Evolutionary conservation across 2,888 invertebrate species (phyloP).

Genomic region (Buathra laborator): DNA sequence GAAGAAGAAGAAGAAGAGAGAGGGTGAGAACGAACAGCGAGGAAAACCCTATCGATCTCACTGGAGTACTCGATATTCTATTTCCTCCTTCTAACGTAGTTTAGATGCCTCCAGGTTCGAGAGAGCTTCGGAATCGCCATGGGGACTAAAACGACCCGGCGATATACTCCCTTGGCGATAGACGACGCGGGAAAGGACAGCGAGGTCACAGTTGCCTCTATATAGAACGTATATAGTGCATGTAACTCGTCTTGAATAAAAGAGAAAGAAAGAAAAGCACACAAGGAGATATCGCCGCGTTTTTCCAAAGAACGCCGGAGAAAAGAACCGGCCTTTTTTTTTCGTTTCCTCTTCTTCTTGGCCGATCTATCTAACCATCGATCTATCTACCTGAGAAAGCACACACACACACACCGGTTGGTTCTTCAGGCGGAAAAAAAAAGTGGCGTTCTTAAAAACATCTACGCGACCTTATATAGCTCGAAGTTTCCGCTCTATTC

Average conservation of each 20-base stretch:
- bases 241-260: slow-evolving; percentile 30
- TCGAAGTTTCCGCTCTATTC: not conserved
- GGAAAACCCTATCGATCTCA: slow-evolving; percentile 60
- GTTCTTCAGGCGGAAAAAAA: not conserved
- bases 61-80: slow-evolving; percentile 70
- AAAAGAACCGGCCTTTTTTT: slow-evolving; percentile 26
- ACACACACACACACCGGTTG: not conserved
- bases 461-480: not conserved
- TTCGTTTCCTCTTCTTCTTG: not conserved
- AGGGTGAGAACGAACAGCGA: slow-evolving; percentile 34
- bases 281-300: slow-evolving; percentile 12
- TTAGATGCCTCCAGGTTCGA: slow-evolving; percentile 70
- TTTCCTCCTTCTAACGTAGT: slow-evolving; percentile 78
- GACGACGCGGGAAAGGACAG: slow-evolving; percentile 45
- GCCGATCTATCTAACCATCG: slow-evolving; percentile 33
- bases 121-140: slow-evolving; percentile 56
- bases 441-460: not conserved
- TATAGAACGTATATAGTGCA: not conserved
- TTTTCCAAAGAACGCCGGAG: slow-evolving; percentile 3
- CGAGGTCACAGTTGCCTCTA: slow-evolving; percentile 14
- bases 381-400: slow-evolving; percentile 33
- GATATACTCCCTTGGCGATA: slow-evolving; percentile 43
- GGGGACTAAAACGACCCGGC: slow-evolving; percentile 23
- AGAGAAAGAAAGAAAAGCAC: not conserved
- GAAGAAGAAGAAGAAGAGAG: not conserved